Base-by-base conservation (phyloP, 1,140 invertebrate genomes). In the Drosophila miranda region DNA sequence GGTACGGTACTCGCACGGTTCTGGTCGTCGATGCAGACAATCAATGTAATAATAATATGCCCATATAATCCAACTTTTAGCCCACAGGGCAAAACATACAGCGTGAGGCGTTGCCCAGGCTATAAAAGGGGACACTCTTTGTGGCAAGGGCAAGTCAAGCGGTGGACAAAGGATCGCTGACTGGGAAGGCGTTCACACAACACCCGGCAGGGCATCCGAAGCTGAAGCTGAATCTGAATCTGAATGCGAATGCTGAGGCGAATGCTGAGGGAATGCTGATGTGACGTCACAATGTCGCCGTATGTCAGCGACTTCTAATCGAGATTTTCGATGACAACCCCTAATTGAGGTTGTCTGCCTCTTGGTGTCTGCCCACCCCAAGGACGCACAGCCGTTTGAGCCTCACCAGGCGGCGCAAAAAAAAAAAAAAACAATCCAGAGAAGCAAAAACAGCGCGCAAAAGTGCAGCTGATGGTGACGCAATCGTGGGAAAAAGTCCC, bases 251-350 rank as follows among this genome's bases (percentile, higher is more conserved):
- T 81, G 70, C 62, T 70, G 46, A 43, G 46, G 34, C 42, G 44
- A 55, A 53, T 52, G 58, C 34, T 34, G 30, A 34, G 45, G 19
- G 61, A 66, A 66, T 66, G 49, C 54, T 34, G 67, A 44, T 68
- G 68, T 84, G 81, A 86, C 81, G 81, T 81, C 82, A 84, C 57
- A 84, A 86, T 84, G 81, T 74, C 80, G 66, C 81, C 86, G 80
- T 79, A 58, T 64, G 78, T 68, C 77, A 78, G 71, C 78, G 53
- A 64, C 66, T 58, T 43, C 67, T 52, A 51, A 45, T 59, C 46
- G 55, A 23, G 49, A 34, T 61, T 34, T 34, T 48, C 14, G 67
- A 68, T 71, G 71, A 59, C 79, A 86, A 84, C 81, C 81, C 81
- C 81, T 84, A 84, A 84, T 63, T 75, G 77, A 86, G 80, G 76